Conservation (phyloP, 2,113 vertebrate genomes). For the Saguinus imperator region DNA sequence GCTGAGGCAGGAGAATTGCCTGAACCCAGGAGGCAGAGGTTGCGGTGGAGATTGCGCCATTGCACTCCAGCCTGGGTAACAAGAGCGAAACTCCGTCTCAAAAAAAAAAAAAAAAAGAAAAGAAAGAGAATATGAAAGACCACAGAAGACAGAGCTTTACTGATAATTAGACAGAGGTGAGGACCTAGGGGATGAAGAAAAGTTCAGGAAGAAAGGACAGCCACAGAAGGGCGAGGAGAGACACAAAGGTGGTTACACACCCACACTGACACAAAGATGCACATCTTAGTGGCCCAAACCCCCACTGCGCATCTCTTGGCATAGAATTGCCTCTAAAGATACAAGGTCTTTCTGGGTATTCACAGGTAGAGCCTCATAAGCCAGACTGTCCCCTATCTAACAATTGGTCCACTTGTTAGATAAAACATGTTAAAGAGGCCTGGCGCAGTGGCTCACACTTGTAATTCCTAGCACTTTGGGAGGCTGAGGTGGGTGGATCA, state of each 20-base stretch:
- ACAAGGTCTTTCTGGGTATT: not conserved
- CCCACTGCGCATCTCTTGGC: not conserved
- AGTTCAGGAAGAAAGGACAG: not conserved
- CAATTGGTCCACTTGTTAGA: not conserved
- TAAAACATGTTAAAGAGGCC: not conserved
- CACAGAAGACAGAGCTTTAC: not conserved
- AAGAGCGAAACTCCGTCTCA: no score
- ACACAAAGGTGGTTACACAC: not conserved
- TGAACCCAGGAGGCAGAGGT: no score
- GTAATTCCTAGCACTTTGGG: no score
- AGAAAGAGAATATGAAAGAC: not conserved
- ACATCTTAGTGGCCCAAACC: not conserved
- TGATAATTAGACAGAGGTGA: not conserved
- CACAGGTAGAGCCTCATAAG: not conserved
- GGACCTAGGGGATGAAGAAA: not conserved
- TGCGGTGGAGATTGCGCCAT: no score
- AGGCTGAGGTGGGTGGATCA: no score
- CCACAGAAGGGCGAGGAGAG: not conserved
- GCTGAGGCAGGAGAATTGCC: no score
- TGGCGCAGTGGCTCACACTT: no score
- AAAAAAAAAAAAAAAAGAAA: no score
- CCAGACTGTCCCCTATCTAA: not conserved
- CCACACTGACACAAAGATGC: not conserved
- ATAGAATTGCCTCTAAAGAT: not conserved
- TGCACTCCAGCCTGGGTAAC: no score